Conservation (phyloP, 2,888 invertebrate species). For the Drosophila hamatofila region DNA sequence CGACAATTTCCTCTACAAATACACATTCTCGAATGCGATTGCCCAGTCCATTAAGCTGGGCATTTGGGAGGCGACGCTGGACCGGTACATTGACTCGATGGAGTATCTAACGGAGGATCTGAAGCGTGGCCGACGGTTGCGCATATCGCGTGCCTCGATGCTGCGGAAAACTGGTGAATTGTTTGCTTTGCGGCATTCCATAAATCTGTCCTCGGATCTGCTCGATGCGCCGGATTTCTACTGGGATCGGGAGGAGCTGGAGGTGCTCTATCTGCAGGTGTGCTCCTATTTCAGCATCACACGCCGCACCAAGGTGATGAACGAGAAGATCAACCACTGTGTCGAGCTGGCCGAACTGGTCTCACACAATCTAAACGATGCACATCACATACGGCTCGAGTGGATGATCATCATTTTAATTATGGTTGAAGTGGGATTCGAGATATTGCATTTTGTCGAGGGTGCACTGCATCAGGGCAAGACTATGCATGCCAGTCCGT, state of each 20-base stretch:
- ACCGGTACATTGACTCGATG: slow-evolving; percentile 93
- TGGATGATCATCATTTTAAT: slow-evolving; percentile 99
- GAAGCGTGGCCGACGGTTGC: slow-evolving; percentile 90
- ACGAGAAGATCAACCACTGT: slow-evolving; percentile 97
- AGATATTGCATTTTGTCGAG: slow-evolving; percentile 90
- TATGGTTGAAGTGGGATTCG: slow-evolving; percentile 96
- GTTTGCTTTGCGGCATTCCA: slow-evolving; percentile 93
- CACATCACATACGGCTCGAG: slow-evolving; percentile 96
- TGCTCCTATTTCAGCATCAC: slow-evolving; percentile 94
- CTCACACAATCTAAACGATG: slow-evolving; percentile 95
- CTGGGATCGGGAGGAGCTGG: slow-evolving; percentile 97
- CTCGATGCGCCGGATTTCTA: slow-evolving; percentile 98
- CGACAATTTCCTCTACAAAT: slow-evolving; percentile 92
- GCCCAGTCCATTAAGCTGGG: slow-evolving; percentile 97
- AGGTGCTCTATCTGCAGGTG: slow-evolving; percentile 92
- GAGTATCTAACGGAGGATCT: slow-evolving; percentile 92
- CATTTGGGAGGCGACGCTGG: slow-evolving; percentile 96
- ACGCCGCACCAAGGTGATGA: slow-evolving; percentile 96
- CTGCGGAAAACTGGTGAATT: slow-evolving; percentile 94
- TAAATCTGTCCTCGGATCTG: slow-evolving; percentile 97
- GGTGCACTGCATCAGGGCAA: slow-evolving; percentile 31
- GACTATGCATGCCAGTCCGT: slow-evolving; percentile 19
- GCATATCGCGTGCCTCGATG: slow-evolving; percentile 87
- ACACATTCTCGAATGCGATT: slow-evolving; percentile 97
- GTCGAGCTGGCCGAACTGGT: slow-evolving; percentile 95